Base-by-base conservation (phyloP, 92 coral and sea anemone genomes). In the Nematostella vectensis region DNA sequence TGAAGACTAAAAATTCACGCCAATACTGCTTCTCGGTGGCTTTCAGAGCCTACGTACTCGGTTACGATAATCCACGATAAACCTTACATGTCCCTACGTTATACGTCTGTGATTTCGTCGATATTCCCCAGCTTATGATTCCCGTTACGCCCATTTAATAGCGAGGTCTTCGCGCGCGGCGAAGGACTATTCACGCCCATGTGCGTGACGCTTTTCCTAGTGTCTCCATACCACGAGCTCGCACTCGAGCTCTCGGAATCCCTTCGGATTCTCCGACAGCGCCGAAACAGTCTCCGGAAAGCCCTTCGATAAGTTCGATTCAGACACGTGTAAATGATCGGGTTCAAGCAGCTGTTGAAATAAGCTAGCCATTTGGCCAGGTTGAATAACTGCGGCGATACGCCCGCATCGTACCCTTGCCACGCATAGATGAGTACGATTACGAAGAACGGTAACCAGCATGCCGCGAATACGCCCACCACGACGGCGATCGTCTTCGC, bases 401-500 rank as follows among this genome's bases (percentile, higher is more conserved):
- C 57, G n/a, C 53, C 53, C 36, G 31, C 47, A 2, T 33, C 18
- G 31, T 12, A 29, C 23, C 55, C 57, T 15, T 28, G 45, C 58
- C 77, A 72, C 19, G 88, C 83, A 47, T 50, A 87, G 10, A 71
- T 57, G 8, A 91, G 43, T 24, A 85, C 83, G 36, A 82, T 65
- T 4, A 78, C 62, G 52, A 91, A 81, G 59, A 76, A 77, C 25
- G 98, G 98, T 0, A 74, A 47, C 81, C 95, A 91, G 43, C 98
- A 91, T 17, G 64, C 60, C 1, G 81, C 76, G 50, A 77, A 91
- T 3, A 80, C 87, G 15, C 98, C 98, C 10, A 91, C 78, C 25
- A 91, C 98, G 1, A 91, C 95, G 2, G 96, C 98, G 17, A 91
- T 91, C 22, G 98, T 91, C 42, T 91, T 91, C 15, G 95, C 89